Conservation (phyloP, 1,140 invertebrate genomes). For the Drosophila kurseongensis region DNA sequence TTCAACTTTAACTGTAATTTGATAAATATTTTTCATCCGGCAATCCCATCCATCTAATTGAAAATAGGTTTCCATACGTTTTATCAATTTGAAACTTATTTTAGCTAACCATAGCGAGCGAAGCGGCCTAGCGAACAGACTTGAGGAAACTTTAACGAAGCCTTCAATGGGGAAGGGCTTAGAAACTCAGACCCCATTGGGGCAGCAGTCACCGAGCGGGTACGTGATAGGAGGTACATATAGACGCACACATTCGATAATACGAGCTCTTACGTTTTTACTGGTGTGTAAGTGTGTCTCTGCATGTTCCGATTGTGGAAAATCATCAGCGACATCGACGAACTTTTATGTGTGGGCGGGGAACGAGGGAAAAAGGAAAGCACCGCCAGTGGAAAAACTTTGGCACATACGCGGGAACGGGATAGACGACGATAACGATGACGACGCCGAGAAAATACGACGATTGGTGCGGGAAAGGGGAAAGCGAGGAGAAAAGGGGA, state of each 20-base stretch:
- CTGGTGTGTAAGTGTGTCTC: conserved; percentile 43
- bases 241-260: conserved; percentile 26
- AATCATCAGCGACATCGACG: conserved; percentile 57
- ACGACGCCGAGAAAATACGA: conserved; percentile 41
- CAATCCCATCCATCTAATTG: too few relatives aligned
- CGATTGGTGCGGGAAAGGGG: not conserved
- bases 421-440: conserved; percentile 67
- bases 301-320: conserved; percentile 31
- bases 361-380: conserved; percentile 62
- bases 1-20: too few relatives aligned
- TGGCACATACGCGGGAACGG: conserved; percentile 67
- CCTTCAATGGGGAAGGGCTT: conserved; percentile 42
- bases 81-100: too few relatives aligned
- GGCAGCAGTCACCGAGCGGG: conserved; percentile 33
- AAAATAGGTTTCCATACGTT: too few relatives aligned
- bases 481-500: conserved; percentile 23
- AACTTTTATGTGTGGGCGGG: conserved; percentile 68
- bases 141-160: not conserved
- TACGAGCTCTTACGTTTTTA: conserved; percentile 14
- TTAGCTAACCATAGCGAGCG: not conserved
- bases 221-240: conserved; percentile 48
- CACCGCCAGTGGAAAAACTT: conserved; percentile 72
- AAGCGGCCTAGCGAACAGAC: not conserved
- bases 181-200: conserved; percentile 42
- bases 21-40: too few relatives aligned